Evolutionary conservation across 2,888 invertebrate species (phyloP).

Genomic region (Oxystoma pomonae): DNA sequence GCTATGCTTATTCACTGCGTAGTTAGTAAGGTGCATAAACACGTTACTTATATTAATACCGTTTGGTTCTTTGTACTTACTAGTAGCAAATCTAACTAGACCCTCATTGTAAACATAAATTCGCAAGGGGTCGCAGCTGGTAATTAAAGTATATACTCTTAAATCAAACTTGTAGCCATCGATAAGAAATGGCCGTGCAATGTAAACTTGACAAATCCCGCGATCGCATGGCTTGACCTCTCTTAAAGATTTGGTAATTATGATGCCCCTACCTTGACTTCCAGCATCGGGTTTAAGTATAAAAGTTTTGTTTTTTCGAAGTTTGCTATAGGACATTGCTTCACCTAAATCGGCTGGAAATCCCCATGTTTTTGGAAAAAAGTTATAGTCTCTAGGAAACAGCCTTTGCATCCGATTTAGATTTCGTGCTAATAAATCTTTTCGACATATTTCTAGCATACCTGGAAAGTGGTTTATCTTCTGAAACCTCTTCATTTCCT

Average conservation of each 20-base stretch:
- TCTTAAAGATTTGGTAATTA: slow-evolving; percentile 76
- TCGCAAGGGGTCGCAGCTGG: slow-evolving; percentile 85
- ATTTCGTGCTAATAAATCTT: slow-evolving; percentile 85
- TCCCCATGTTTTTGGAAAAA: slow-evolving; percentile 93
- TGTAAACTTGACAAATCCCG: slow-evolving; percentile 81
- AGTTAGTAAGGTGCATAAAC: slow-evolving; percentile 93
- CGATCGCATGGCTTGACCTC: slow-evolving; percentile 77
- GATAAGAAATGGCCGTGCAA: slow-evolving; percentile 74
- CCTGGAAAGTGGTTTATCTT: slow-evolving; percentile 89
- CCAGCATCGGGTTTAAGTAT: slow-evolving; percentile 91
- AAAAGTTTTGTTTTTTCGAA: slow-evolving; percentile 69
- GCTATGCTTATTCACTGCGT: slow-evolving; percentile 89
- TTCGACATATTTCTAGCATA: slow-evolving; percentile 56
- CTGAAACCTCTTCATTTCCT: slow-evolving; percentile 89
- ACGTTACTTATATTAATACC: slow-evolving; percentile 79
- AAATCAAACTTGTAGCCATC: slow-evolving; percentile 93
- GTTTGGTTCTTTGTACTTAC: slow-evolving; percentile 79
- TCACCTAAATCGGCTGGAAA: slow-evolving; percentile 83
- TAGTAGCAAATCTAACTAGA: slow-evolving; percentile 84
- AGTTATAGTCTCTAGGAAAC: slow-evolving; percentile 86
- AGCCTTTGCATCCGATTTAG: slow-evolving; percentile 84
- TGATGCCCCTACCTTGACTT: slow-evolving; percentile 87
- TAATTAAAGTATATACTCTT: slow-evolving; percentile 81
- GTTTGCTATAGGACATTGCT: slow-evolving; percentile 66
- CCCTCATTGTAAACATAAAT: slow-evolving; percentile 92